These are phyloP conservation scores for Drosophila yakuba DNA, from an alignment of 1,140 invertebrate species.

Conservation along the genomic window DNA sequence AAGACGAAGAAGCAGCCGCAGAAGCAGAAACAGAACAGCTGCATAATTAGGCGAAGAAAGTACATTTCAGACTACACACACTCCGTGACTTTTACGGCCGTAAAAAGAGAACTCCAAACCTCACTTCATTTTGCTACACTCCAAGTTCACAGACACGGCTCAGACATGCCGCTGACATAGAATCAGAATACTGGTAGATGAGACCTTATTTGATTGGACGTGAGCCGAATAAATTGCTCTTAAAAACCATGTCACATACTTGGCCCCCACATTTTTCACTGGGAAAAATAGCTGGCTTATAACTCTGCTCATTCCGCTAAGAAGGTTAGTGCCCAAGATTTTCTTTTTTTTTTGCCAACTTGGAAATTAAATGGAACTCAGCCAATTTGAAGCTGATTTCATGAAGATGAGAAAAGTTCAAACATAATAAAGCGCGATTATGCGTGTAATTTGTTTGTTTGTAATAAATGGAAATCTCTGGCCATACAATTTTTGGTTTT, in stretches of 20 bases:
- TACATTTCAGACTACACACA: slow-evolving; percentile 44
- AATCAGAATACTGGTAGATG: slow-evolving; percentile 53
- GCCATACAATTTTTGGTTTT: background rate
- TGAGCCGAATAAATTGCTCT: slow-evolving; percentile 69
- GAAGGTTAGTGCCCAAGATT: too few relatives aligned
- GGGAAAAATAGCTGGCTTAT: background rate
- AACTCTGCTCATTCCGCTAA: background rate
- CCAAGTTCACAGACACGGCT: slow-evolving; percentile 40
- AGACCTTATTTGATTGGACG: slow-evolving; percentile 35
- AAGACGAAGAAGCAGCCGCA: slow-evolving; percentile 37
- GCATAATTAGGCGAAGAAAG: slow-evolving; percentile 80
- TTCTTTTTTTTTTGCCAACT: too few relatives aligned
- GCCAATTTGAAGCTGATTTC: too few relatives aligned
- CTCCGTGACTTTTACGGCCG: slow-evolving; percentile 64
- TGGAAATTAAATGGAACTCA: too few relatives aligned
- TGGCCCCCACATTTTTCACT: slow-evolving; percentile 28
- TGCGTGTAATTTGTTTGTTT: background rate
- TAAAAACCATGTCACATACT: slow-evolving; percentile 78
- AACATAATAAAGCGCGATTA: background rate
- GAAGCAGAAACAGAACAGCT: slow-evolving; percentile 62
- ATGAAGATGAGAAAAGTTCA: background rate
- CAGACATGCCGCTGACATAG: slow-evolving; percentile 59
- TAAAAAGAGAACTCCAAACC: slow-evolving; percentile 66
- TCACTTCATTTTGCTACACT: slow-evolving; percentile 67
- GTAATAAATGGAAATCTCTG: background rate